Evolutionary conservation across 2,797 vertebrate species (phyloP), one percentile per base, ranked within the genome.

Genomic region (Heterohyrax brucei): DNA sequence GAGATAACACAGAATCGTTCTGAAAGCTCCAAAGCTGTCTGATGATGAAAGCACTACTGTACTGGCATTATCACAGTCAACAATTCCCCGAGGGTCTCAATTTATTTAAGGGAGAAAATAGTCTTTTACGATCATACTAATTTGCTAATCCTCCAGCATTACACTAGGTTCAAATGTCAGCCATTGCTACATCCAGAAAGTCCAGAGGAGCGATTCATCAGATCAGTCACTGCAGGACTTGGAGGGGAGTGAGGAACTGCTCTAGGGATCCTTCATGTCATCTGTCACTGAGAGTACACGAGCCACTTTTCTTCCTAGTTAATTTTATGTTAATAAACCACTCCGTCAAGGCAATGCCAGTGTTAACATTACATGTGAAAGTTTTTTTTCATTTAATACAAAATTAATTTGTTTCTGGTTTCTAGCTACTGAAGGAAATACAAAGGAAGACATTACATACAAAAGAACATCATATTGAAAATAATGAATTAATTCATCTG

Each of bases 401-500:
- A 16, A 12, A 77, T 28, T 73, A 80, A 24, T 8, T 93, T 93
- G 56, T 66, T 93, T 82, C 85, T 78, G 62, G 39, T 86, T 81
- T 70, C 64, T 50, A 77, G 73, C 24, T 64, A 81, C 46, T 77
- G 61, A 95, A 44, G 87, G 50, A 95, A 95, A 91, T 62, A 86
- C 26, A 84, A 87, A 87, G 61, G 64, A 79, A 50, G 28, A 91
- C 39, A 24, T 85, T 56, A 66, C 72, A 70, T 33, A 44, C 64
- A 50, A 84, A 89, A 88, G 82, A 83, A 39, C 21, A 76, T 59
- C 33, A 93, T 28, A 78, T 4, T 28, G 39, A 70, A 90, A 96
- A 95, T 39, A 96, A 81, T 18, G 53, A 80, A 78, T 6, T 82
- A 33, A 80, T 87, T 97, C 28, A 82, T 22, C n/a, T 93, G 64